Evolutionary conservation across 2,113 vertebrate genomes (phyloP).

Genomic region (Seriola dumerili): DNA sequence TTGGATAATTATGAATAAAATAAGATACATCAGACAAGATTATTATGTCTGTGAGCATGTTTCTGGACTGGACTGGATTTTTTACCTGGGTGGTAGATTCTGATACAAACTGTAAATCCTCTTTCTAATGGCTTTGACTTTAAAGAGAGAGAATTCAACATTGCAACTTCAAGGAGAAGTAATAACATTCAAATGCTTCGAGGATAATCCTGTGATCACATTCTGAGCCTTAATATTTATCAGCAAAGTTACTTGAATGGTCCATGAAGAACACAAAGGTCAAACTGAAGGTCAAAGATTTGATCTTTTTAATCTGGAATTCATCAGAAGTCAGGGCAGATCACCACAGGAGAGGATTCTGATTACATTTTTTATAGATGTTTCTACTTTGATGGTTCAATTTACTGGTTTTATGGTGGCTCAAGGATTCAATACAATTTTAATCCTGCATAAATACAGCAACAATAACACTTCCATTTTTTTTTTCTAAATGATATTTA

Average conservation of each 20-base stretch:
- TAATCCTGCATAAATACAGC: background rate
- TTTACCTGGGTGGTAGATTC: background rate
- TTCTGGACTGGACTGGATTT: background rate
- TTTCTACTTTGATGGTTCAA: background rate
- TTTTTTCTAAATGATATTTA: background rate
- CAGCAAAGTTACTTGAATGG: background rate
- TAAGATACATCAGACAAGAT: background rate
- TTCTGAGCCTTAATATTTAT: background rate
- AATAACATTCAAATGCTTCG: constrained; percentile 2
- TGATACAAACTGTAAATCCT: background rate
- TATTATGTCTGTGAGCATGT: background rate
- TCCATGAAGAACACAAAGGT: constrained; percentile 7
- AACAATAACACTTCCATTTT: background rate
- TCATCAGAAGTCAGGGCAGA: background rate
- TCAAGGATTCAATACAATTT: background rate
- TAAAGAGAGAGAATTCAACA: background rate
- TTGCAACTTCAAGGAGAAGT: background rate
- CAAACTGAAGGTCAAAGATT: constrained; percentile 12
- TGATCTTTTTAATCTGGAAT: constrained; percentile 20
- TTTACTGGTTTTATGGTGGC: background rate
- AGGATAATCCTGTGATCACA: constrained; percentile 30
- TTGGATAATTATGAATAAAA: background rate
- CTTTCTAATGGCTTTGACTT: background rate
- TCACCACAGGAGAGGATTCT: background rate
- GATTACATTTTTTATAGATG: constrained; percentile 1